Base-by-base conservation (phyloP, 2,888 invertebrate species). In the Cosmorhoe ocellata region DNA sequence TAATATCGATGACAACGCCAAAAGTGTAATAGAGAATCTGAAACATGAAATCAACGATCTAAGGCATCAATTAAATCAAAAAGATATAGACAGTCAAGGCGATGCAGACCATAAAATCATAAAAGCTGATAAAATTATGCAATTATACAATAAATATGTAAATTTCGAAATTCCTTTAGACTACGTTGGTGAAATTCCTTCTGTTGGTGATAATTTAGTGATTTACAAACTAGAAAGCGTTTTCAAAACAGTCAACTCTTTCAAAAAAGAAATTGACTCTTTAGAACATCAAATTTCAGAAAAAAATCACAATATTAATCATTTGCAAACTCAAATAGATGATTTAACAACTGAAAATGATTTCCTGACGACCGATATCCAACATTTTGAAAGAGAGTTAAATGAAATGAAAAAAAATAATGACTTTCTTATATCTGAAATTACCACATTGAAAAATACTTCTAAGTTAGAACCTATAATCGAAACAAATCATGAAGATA, bases 351-450 rank as follows among this genome's bases (percentile, higher is more conserved):
- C 84, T 18, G 91, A 91, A 69, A 90, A 91, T 66, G 90, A 91
- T 66, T 89, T 87, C 48, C 67, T 90, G 1, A 84, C 85, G 12
- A 79, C 85, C 1, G 91, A 91, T 60, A 73, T 91, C 27, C 81
- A 86, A 58, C 90, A 90, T 47, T 76, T 90, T 18, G 94, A 94
- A 78, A 92, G 92, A 58, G 93, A 93, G 73, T 81, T 92, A 34
- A 86, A 91, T 50, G 93, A 94, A 70, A 90, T 94, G 71, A 93
- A 93, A 78, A 93, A 93, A 71, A 94, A 94, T 72, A 94, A 94
- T 67, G 94, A 94, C 66, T 88, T 93, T 51, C 79, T 94, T n/a
- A 90, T 94, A 61, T 91, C 91, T 39, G 94, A 94, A 78, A 84
- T 94, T 54, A 90, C 93, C 33, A 90, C 92, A 38, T 89, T 92